phyloP scores from a whole-genome alignment of 2,797 vertebrate genomes.

The Melanotaenia parkinsoni region DNA sequence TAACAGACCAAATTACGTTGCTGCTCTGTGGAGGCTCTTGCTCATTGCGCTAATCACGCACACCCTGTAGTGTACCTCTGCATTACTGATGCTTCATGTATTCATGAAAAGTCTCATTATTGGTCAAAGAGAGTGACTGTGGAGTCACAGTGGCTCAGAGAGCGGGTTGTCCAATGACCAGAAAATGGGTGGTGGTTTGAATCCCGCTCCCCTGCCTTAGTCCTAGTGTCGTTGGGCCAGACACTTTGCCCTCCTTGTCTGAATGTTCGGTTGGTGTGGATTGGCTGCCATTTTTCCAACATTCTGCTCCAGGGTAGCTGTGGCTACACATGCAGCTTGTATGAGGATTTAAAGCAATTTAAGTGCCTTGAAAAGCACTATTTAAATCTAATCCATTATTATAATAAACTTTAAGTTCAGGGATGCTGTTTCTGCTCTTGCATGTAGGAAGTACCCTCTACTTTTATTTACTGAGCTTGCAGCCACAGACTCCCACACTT shows the following conservation, averaged over 20 bases:
- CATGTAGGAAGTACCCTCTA: slow-evolving; percentile 33
- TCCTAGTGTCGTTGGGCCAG: too few species aligned
- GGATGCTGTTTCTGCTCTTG: slow-evolving; percentile 20
- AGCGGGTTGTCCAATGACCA: not conserved
- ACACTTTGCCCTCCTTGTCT: too few species aligned
- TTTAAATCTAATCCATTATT: not conserved
- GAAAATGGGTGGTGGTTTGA: too few species aligned
- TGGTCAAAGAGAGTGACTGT: slow-evolving; percentile 20
- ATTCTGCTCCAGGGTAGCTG: too few species aligned
- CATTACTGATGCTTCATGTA: slow-evolving; percentile 1
- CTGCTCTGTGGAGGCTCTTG: slow-evolving; percentile 2
- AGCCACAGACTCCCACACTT: slow-evolving; percentile 46
- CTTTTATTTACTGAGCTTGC: slow-evolving; percentile 45
- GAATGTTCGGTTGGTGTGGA: too few species aligned
- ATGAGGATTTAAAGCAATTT: not conserved
- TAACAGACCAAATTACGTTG: not conserved
- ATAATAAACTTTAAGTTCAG: slow-evolving; percentile 24
- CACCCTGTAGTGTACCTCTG: not conserved
- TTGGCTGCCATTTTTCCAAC: too few species aligned
- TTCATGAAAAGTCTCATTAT: slow-evolving; percentile 30
- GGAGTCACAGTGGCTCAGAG: not conserved
- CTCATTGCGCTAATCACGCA: slow-evolving; percentile 5
- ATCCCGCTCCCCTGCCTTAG: too few species aligned
- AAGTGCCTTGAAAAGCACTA: not conserved
- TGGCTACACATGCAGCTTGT: too few species aligned